These are phyloP conservation scores for Nudaria mundana DNA, from an alignment of 2,888 invertebrate species.

Conservation along the genomic window DNA sequence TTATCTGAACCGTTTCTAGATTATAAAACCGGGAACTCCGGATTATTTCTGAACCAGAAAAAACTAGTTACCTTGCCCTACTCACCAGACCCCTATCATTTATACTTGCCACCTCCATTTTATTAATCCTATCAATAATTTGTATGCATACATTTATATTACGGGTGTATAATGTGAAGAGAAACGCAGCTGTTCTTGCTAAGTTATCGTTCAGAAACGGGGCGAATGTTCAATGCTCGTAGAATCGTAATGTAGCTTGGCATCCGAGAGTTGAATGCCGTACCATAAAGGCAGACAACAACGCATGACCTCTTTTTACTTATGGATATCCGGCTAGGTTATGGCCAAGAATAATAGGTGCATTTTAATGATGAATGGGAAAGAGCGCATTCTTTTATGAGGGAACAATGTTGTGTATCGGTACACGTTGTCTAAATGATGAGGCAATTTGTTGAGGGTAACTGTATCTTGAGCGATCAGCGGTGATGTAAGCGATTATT, in stretches of 20 bases:
- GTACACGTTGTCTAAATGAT: not conserved
- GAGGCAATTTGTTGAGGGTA: constrained; percentile 10
- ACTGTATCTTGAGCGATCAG: not conserved
- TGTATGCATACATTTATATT: constrained; percentile 3
- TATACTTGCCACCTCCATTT: not conserved
- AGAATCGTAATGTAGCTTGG: constrained; percentile 52
- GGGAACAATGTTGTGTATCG: constrained; percentile 7
- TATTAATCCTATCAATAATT: not conserved
- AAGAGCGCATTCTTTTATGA: constrained; percentile 31
- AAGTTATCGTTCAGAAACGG: constrained; percentile 37
- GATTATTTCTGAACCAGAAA: too few species aligned
- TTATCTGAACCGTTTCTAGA: too few species aligned
- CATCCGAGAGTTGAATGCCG: constrained; percentile 36
- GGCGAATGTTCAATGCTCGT: constrained; percentile 44
- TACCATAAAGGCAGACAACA: constrained; percentile 42
- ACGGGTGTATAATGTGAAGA: constrained; percentile 10
- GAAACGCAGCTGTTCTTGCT: constrained; percentile 24
- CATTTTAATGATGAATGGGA: constrained; percentile 43
- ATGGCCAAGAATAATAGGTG: constrained; percentile 55
- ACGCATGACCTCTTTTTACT: constrained; percentile 64
- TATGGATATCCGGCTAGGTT: constrained; percentile 70
- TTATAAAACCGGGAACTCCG: too few species aligned
- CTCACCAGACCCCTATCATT: too few species aligned
- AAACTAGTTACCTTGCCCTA: too few species aligned
- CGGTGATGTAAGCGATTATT: not conserved